Evolutionary conservation across 2,113 vertebrate genomes (phyloP), one percentile per base, ranked within the genome.

Genomic region (Microcebus jonahi): DNA sequence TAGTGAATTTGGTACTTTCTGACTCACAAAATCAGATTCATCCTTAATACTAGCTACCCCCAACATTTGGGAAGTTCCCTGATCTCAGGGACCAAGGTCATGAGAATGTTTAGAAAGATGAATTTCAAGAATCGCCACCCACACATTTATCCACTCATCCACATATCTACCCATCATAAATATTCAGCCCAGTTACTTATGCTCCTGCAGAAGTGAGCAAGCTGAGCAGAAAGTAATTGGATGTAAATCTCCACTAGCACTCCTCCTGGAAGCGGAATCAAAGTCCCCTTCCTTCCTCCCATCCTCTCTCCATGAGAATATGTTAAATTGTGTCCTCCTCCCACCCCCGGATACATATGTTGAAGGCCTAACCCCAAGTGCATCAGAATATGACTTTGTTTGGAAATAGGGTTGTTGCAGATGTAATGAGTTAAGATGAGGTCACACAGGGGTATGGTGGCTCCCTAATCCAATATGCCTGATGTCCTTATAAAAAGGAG

Each of bases 221-320:
- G 63, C n/a, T 79, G 3, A 89, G 23, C 2, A 85, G 53, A 67
- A 53, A 45, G 8, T 23, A 20, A 55, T 23, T 57, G 10, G 10
- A 2, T 6, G 0, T 10, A 8, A 5, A 42, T 59, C 36, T 39
- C 6, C 36, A 25, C 2, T 23, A 39, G 7, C 27, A 31, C 4
- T 20, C 23, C 89, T 67, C 48, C 15, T 48, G 39, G 34, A 20
- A 34, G 9, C 36, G 15, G 36, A 45, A 84, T 34, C 23, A 45
- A 76, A 61, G 13, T 17, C 2, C 7, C 9, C n/a, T 73, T 53
- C 8, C 29, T 83, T 20, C 31, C 42, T 5, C n/a, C 61, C 45
- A 4, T 42, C 20, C 27, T 63, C n/a, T 42, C 48, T 77, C 50
- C 2, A 5, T 29, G 20, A 57, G 18, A 20, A 17, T 68, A 73